Evolutionary conservation across 2,888 invertebrate genomes (phyloP), one percentile per base, ranked within the genome.

Genomic region (Chrysolina oricalcia): DNA sequence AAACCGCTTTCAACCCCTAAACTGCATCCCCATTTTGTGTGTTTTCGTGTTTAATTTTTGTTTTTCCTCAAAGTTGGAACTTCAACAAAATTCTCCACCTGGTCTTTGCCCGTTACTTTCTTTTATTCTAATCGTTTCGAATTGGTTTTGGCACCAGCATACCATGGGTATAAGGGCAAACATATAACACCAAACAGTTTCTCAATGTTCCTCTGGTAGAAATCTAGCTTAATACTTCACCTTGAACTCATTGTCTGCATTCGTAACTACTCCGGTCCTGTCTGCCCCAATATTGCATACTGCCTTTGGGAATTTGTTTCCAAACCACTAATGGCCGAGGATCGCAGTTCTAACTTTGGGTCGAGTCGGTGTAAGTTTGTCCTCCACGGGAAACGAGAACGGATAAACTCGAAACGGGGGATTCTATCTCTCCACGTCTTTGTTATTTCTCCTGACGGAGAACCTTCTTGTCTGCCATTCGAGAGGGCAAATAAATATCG

Each of bases 301-400:
- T 3, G 9, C 50, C 50, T 19, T 50, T 50, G 11, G 15, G 19
- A 50, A 19, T 13, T 50, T 19, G 50, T 50, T 19, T 6, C 17
- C 1, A 19, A 50, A 50, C 50, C 50, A 50, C 19, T 50, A 50
- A 50, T 50, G 19, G 50, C 19, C 3, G 1, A 17, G n/a, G 19
- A 17, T 50, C 50, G 50, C 11, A 50, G 50, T 9, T 17, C 50
- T 17, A 50, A 50, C 50, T 50, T 50, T 50, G 50, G n/a, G 50
- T 9, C 50, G 50, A 9, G n/a, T 50, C 50, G 19, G 50, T 50
- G 50, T 50, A 9, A 50, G 50, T 50, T 50, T 19, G 50, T n/a
- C 50, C 50, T 50, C 50, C n/a, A 50, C 2, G n/a, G 50, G 19
- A 13, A 50, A 17, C 50, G 50, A 43, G 5, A 8, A 9, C 50